These are phyloP conservation scores for Acleris literana DNA, from an alignment of 2,888 invertebrate species.

Conservation along the genomic window DNA sequence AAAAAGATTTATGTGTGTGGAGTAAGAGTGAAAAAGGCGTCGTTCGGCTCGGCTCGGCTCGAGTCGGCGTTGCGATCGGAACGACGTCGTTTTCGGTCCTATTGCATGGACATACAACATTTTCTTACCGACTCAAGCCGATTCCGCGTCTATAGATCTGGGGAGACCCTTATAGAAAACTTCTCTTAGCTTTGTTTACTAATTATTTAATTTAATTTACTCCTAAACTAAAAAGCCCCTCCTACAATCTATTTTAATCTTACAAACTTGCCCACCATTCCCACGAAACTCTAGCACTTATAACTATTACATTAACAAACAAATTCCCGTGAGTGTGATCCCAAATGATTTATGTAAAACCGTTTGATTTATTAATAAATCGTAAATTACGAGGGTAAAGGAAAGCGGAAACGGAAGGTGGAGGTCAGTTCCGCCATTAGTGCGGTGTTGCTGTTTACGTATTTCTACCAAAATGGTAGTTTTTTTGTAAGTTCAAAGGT, in stretches of 20 bases:
- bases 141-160: too few relatives aligned
- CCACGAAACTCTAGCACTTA: slow-evolving; percentile 21
- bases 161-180: background rate
- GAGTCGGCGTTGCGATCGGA: too few relatives aligned
- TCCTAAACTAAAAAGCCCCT: slow-evolving; percentile 1
- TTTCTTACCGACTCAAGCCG: too few relatives aligned
- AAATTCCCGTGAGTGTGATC: slow-evolving; percentile 29
- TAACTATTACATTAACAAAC: slow-evolving; percentile 6
- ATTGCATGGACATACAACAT: too few relatives aligned
- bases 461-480: slow-evolving; percentile 46
- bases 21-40: too few relatives aligned
- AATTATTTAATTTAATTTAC: slow-evolving; percentile 12
- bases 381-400: slow-evolving; percentile 31
- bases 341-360: slow-evolving; percentile 46
- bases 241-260: slow-evolving; percentile 5
- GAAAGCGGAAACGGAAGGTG: slow-evolving; percentile 60
- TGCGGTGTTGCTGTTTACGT: slow-evolving; percentile 48
- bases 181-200: background rate
- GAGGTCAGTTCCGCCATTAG: slow-evolving; percentile 60
- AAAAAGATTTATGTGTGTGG: too few relatives aligned
- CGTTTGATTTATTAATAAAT: slow-evolving; percentile 50
- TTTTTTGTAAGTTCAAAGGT: slow-evolving; percentile 48
- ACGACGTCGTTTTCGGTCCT: too few relatives aligned
- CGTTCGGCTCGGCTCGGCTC: too few relatives aligned
- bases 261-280: background rate